A percentile compares a stretch with the other conserved stretches of the same genome.
Evolutionary conservation across 2,888 invertebrate genomes (phyloP).

Genomic region (Nephrotoma flavescens): DNA sequence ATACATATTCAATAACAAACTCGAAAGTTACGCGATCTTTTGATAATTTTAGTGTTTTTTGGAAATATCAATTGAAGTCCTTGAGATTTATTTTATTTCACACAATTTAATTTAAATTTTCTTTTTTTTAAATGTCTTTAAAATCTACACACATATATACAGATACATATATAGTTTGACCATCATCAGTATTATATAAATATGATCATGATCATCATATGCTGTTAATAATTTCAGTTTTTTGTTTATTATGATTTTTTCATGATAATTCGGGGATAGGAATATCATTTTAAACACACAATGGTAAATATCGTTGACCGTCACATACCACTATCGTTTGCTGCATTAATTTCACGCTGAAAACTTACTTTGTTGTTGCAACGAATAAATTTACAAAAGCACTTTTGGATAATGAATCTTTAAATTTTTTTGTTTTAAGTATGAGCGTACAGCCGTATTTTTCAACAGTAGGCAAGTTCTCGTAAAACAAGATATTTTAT

Average conservation of each 20-base stretch:
- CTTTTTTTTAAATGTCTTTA: neutral
- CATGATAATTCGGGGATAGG: no score
- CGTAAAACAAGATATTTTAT: no score
- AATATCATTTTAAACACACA: neutral
- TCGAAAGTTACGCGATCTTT: neutral
- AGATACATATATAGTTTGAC: neutral
- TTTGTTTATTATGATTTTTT: neutral
- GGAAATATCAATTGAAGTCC: conserved; percentile 12
- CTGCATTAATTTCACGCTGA: neutral
- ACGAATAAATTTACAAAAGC: neutral
- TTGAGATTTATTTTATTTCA: conserved; percentile 7
- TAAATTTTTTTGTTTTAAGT: no score
- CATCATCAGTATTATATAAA: neutral
- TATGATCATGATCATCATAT: neutral
- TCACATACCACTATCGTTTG: neutral
- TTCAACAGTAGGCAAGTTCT: no score
- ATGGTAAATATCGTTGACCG: neutral
- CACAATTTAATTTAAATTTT: neutral
- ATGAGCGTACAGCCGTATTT: no score
- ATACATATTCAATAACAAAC: neutral
- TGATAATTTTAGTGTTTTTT: neutral
- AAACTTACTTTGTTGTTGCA: neutral
- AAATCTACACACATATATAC: neutral
- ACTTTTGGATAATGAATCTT: no score
- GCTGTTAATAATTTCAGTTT: neutral